phyloP scores from a whole-genome alignment of 2,113 vertebrate species.

The Excalfactoria chinensis region DNA sequence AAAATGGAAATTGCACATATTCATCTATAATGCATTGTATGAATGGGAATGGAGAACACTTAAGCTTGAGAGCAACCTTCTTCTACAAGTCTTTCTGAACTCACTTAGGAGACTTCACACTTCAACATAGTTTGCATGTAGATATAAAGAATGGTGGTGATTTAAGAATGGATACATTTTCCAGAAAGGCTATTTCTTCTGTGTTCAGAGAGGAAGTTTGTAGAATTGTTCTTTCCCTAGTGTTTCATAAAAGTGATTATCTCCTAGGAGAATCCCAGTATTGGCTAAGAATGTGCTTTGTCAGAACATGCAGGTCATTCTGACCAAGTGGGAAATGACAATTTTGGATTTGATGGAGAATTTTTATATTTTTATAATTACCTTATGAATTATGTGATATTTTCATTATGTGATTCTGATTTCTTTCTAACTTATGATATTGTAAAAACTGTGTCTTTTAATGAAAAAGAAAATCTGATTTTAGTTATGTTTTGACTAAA shows the following conservation, averaged over 20 bases:
- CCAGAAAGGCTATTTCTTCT: not conserved
- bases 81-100: not conserved
- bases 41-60: not conserved
- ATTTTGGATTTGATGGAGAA: not conserved
- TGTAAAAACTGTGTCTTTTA: not conserved
- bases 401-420: not conserved
- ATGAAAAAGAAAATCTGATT: not conserved
- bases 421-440: not conserved
- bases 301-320: not conserved
- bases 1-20: not conserved
- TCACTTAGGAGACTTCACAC: not conserved
- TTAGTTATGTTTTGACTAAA: not conserved
- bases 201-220: not conserved
- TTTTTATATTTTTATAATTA: not conserved
- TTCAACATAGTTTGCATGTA: not conserved
- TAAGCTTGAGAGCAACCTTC: not conserved
- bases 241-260: not conserved
- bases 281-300: not conserved
- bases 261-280: not conserved
- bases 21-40: not conserved
- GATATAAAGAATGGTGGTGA: not conserved
- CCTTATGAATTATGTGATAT: not conserved
- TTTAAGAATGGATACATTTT: not conserved
- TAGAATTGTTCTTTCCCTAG: not conserved
- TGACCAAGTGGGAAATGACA: not conserved